Evolutionary conservation across 2,113 vertebrate genomes (phyloP).

Genomic region (Percina caprodes): DNA sequence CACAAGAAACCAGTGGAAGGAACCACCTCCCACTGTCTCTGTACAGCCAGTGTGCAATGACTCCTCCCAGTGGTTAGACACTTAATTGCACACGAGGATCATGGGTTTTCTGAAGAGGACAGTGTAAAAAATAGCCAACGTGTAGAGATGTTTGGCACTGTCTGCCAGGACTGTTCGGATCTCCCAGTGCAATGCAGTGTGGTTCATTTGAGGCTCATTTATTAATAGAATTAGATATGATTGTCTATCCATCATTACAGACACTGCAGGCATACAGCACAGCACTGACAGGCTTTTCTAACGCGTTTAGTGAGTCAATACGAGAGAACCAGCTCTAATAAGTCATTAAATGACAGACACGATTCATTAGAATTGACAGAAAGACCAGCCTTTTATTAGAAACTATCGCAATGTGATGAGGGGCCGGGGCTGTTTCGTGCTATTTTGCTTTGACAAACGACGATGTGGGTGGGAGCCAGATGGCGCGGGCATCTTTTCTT

Average conservation of each 20-base stretch:
- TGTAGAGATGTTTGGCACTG: not conserved
- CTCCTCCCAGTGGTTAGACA: constrained; percentile 57
- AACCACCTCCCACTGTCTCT: not conserved
- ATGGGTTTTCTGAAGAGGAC: not conserved
- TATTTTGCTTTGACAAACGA: constrained; percentile 42
- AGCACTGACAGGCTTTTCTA: constrained; percentile 15
- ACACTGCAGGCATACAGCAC: not conserved
- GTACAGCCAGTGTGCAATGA: not conserved
- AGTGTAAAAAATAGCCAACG: constrained; percentile 26
- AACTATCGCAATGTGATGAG: constrained; percentile 36
- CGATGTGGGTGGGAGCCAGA: constrained; percentile 62
- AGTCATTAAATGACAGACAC: constrained; percentile 48
- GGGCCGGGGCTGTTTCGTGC: constrained; percentile 34
- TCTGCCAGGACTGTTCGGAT: not conserved
- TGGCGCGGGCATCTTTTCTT: constrained; percentile 58
- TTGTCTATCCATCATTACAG: constrained; percentile 3
- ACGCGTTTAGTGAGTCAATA: constrained; percentile 23
- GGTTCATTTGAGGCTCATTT: not conserved
- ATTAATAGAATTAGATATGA: not conserved
- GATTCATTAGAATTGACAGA: constrained; percentile 50
- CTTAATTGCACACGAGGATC: constrained; percentile 7
- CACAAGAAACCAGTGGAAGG: not conserved
- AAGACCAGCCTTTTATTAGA: constrained; percentile 29
- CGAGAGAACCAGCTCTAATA: constrained; percentile 36
- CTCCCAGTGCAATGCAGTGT: not conserved